These are phyloP conservation scores for Notiomystis cincta DNA, from an alignment of 2,113 vertebrate genomes.

Conservation along the genomic window DNA sequence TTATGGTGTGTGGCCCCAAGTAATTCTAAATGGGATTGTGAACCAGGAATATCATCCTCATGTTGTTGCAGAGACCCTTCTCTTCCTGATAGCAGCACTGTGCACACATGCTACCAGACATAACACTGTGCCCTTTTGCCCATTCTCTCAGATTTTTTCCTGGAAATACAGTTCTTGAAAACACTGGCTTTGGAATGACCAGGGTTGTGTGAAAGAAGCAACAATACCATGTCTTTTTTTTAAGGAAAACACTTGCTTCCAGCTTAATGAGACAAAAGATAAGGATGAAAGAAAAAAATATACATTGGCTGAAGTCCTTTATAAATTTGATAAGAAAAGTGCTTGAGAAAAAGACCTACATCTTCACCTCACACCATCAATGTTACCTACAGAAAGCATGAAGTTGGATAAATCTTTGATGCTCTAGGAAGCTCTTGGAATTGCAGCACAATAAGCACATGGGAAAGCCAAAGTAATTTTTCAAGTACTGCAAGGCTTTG, in stretches of 20 bases:
- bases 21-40: neutral
- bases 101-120: neutral
- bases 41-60: neutral
- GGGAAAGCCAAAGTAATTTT: neutral
- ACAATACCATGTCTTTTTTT: neutral
- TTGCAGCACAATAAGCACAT: neutral
- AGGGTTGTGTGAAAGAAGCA: neutral
- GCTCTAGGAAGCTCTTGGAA: neutral
- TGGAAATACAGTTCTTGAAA: neutral
- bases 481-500: neutral
- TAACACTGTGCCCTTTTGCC: neutral
- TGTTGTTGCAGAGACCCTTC: fast-evolving
- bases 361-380: neutral
- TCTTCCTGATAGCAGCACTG: neutral
- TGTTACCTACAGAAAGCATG: neutral
- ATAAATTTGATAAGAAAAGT: neutral
- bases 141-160: neutral
- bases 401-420: neutral
- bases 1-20: neutral
- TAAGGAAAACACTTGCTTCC: neutral
- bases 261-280: neutral
- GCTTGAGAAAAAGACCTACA: neutral
- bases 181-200: neutral
- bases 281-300: neutral
- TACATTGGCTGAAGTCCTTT: neutral